Evolutionary conservation across 2,888 invertebrate genomes (phyloP), one percentile per base, ranked within the genome.

Genomic region (Spisula solida): DNA sequence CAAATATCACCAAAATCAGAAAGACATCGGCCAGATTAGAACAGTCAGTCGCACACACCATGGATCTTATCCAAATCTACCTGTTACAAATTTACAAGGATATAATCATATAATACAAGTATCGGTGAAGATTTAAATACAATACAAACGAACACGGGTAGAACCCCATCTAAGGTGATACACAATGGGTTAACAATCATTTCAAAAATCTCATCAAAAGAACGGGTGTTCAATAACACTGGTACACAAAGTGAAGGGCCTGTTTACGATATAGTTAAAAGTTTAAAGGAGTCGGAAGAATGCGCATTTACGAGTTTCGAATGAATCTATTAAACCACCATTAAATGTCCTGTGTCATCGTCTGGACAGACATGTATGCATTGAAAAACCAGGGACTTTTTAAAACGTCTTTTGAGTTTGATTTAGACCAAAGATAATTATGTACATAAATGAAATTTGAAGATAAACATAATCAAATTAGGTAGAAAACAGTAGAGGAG

Each of bases 11-110:
- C 25, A 81, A 88, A 41, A 82, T 85, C 88, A 80, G 83, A 89
- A 86, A 82, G 18, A 41, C 41, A 41, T 41, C 41, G 83, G 83
- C 75, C 60, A 48, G 86, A 81, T 85, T 89, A 66, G 41, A 31
- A 51, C 79, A 78, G 41, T 8, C 41, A 41, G 41, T 41, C 41
- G 8, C 41, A 41, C 41, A 41, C 41, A 86, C 82, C 80, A 34
- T 34, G 85, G 85, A 70, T 70, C 31, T 81, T 79, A 88, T 82
- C 66, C 34, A 51, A 41, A 34, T 88, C 87, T 88, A 91, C 91
- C 88, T 87, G 91, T 85, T 84, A 90, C 90, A 88, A 88, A 82
- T 85, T 75, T 75, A 75, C 75, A 75, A 75, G 75, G 75, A 31
- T 34, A 75, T 34, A 75, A 75, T 31, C 31, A 31, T 34, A 75